These are phyloP conservation scores for Anoplius nigerrimus DNA, from an alignment of 2,888 invertebrate species.

Conservation along the genomic window DNA sequence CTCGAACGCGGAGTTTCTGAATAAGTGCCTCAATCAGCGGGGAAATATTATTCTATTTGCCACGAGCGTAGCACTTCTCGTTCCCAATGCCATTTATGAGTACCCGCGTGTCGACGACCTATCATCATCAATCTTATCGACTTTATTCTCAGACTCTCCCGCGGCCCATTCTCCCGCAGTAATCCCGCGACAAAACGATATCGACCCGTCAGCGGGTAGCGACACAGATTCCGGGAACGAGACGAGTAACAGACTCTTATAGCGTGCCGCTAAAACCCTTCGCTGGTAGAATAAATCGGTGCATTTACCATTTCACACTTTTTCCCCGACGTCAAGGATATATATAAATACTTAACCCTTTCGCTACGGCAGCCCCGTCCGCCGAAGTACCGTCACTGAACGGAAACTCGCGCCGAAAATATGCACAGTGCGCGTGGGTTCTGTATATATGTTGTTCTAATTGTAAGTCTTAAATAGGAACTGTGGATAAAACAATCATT, in stretches of 20 bases:
- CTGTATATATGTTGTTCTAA: too few species aligned
- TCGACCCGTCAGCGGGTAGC: slow-evolving; percentile 16
- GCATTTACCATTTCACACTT: slow-evolving; percentile 60
- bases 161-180: slow-evolving; percentile 24
- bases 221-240: slow-evolving; percentile 31
- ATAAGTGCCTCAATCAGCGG: not conserved
- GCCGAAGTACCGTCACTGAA: too few species aligned
- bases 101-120: slow-evolving; percentile 2
- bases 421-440: too few species aligned
- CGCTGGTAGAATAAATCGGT: slow-evolving; percentile 57
- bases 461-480: too few species aligned
- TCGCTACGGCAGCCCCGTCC: too few species aligned
- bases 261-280: slow-evolving; percentile 57
- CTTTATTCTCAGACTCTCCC: slow-evolving; percentile 21
- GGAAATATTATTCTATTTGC: not conserved
- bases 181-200: slow-evolving; percentile 35
- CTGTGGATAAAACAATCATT: too few species aligned
- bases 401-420: too few species aligned
- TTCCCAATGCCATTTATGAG: not conserved
- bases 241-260: slow-evolving; percentile 9
- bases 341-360: slow-evolving; percentile 22
- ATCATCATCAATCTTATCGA: slow-evolving; percentile 34
- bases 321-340: slow-evolving; percentile 50
- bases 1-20: not conserved
- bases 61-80: not conserved